Evolutionary conservation across 2,888 invertebrate species (phyloP).

Genomic region (Linyphia triangularis): DNA sequence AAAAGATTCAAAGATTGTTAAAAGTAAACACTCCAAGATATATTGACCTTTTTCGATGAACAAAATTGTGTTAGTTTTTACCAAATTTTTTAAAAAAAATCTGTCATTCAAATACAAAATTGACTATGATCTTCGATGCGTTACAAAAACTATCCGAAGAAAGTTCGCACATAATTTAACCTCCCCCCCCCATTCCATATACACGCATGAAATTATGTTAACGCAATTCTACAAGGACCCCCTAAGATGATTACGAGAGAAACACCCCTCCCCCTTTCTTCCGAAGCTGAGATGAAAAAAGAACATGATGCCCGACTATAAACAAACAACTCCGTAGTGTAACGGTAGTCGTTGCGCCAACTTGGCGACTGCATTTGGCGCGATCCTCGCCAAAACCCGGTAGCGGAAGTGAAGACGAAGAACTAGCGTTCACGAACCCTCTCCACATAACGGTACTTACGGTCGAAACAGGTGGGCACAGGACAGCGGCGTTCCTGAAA

Average conservation of each 20-base stretch:
- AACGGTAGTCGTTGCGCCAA: slow-evolving; percentile 6
- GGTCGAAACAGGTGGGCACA: slow-evolving; percentile 61
- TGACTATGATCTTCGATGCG: too few species aligned
- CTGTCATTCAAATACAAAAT: too few species aligned
- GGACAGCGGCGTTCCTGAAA: slow-evolving; percentile 26
- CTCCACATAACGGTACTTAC: slow-evolving; percentile 68
- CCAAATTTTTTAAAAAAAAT: too few species aligned
- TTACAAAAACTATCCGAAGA: not conserved
- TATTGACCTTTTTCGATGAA: too few species aligned
- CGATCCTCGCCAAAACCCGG: slow-evolving; percentile 53
- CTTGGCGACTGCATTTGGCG: slow-evolving; percentile 55
- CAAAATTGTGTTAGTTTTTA: too few species aligned
- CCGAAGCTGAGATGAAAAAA: not conserved
- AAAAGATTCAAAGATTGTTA: too few species aligned
- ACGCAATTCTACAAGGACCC: slow-evolving; percentile 38
- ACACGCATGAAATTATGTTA: not conserved
- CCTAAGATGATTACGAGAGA: slow-evolving; percentile 27
- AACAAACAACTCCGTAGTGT: slow-evolving; percentile 54
- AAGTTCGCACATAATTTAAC: not conserved
- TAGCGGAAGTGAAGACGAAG: slow-evolving; percentile 60
- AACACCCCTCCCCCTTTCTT: slow-evolving; percentile 1
- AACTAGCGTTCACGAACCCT: slow-evolving; percentile 40
- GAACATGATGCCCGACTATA: slow-evolving; percentile 48
- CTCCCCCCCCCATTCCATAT: not conserved
- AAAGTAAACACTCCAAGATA: too few species aligned